Evolutionary conservation across 2,797 vertebrate genomes (phyloP).

Genomic region (Holocentrus rufus): DNA sequence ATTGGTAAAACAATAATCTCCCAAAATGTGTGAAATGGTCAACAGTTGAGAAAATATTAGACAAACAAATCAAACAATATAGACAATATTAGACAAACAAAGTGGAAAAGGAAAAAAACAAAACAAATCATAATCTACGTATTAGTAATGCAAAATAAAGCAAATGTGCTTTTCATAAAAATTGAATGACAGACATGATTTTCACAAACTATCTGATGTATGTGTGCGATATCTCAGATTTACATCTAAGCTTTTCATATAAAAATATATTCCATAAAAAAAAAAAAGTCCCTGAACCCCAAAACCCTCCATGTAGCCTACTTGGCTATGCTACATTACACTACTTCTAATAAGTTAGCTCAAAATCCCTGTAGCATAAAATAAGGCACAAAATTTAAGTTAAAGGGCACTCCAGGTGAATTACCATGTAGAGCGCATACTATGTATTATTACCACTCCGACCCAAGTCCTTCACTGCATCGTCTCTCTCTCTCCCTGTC

Average conservation of each 20-base stretch:
- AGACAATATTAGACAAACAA: too few relatives aligned
- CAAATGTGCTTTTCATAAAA: constrained; percentile 4
- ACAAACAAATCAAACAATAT: background rate
- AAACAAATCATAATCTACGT: background rate
- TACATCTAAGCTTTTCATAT: background rate
- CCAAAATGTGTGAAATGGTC: background rate
- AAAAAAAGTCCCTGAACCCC: background rate
- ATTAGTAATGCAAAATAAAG: background rate
- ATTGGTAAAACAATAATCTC: background rate
- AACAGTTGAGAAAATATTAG: background rate
- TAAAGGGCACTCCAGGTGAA: too few relatives aligned
- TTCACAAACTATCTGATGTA: background rate
- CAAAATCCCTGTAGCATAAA: background rate
- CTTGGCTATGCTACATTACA: background rate
- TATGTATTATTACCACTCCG: too few relatives aligned
- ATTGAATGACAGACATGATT: background rate
- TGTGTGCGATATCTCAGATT: background rate
- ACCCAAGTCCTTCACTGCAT: too few relatives aligned
- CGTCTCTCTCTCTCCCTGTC: too few relatives aligned
- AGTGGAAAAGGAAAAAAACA: background rate
- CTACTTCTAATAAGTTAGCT: background rate
- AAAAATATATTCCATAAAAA: constrained; percentile 27
- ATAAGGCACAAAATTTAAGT: constrained; percentile 8
- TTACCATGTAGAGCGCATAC: too few relatives aligned
- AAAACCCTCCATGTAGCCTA: background rate